Percentiles rank a stretch among this genome's conserved stretches.
phyloP scores from a whole-genome alignment of 35 echinoderm and acorn worm genomes.

The Hemicentrotus pulcherrimus region DNA sequence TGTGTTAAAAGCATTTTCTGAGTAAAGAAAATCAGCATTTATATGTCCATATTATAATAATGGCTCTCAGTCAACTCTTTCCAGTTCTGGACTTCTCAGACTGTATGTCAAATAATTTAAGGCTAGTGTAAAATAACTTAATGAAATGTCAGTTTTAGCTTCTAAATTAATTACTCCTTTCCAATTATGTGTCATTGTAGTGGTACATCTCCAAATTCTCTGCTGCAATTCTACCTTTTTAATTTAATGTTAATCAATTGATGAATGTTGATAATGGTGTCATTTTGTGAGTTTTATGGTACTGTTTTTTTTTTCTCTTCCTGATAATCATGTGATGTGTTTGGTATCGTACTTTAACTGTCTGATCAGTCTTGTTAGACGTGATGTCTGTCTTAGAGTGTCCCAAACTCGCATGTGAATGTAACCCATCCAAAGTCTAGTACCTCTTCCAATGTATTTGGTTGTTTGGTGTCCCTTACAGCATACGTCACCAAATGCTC shows the following conservation, averaged over 20 bases:
- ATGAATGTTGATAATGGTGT: not conserved
- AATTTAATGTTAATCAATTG: not conserved
- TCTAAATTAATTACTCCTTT: not conserved
- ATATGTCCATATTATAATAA: not conserved
- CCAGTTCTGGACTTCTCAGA: not conserved
- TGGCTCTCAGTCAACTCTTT: not conserved
- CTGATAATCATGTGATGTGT: not conserved
- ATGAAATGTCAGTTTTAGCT: not conserved
- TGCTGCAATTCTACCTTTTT: not conserved
- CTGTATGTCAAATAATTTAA: not conserved
- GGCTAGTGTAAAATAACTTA: not conserved
- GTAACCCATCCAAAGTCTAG: not conserved
- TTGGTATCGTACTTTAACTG: slow-evolving; percentile 44
- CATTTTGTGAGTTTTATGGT: not conserved
- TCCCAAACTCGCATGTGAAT: slow-evolving; percentile 44
- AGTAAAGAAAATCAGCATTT: not conserved
- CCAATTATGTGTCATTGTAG: not conserved
- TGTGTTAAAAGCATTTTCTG: not conserved
- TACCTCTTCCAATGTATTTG: too few species aligned
- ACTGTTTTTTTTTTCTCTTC: not conserved
- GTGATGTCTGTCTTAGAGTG: slow-evolving; percentile 28
- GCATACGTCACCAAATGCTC: too few species aligned
- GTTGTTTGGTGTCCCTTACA: too few species aligned
- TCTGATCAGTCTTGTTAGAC: not conserved
- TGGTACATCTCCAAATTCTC: not conserved